Conservation (phyloP, 2,797 vertebrate species). For the Discoglossus pictus region DNA sequence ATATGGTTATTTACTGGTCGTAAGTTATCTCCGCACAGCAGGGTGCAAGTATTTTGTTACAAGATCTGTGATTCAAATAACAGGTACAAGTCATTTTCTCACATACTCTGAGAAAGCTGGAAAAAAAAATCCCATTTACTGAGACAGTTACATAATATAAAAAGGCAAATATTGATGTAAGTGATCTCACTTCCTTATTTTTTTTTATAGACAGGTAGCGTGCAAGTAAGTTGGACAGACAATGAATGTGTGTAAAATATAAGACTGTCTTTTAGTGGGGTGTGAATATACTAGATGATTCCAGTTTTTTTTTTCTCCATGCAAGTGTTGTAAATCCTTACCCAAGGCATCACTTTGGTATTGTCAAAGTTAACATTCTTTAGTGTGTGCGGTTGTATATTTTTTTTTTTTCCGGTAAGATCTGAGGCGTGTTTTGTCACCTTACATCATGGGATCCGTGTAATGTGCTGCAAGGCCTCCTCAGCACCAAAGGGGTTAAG, state of each 20-base stretch:
- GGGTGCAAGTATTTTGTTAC: too few relatives aligned
- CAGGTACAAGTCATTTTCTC: too few relatives aligned
- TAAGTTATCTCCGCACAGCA: too few relatives aligned
- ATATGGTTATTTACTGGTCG: too few relatives aligned
- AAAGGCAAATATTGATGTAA: not conserved
- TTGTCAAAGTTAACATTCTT: slow-evolving; percentile 67
- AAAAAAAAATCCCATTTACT: not conserved
- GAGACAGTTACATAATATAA: not conserved
- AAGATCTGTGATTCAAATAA: too few relatives aligned
- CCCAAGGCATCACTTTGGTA: slow-evolving; percentile 69
- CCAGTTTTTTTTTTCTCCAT: slow-evolving; percentile 75
- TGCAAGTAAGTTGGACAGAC: not conserved
- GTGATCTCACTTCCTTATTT: not conserved
- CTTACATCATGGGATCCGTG: slow-evolving; percentile 60
- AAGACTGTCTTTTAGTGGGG: slow-evolving; percentile 64
- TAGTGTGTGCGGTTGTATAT: slow-evolving; percentile 72
- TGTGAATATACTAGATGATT: slow-evolving; percentile 88
- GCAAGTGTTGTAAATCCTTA: slow-evolving; percentile 72
- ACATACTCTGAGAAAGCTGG: not conserved
- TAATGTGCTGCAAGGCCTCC: slow-evolving; percentile 63
- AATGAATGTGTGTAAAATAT: not conserved
- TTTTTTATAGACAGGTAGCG: not conserved
- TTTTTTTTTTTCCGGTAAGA: too few relatives aligned
- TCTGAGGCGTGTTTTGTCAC: slow-evolving; percentile 64
- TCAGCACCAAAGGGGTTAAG: slow-evolving; percentile 15